Base-by-base conservation (phyloP, 1,140 invertebrate species). In the Panonychus citri region DNA sequence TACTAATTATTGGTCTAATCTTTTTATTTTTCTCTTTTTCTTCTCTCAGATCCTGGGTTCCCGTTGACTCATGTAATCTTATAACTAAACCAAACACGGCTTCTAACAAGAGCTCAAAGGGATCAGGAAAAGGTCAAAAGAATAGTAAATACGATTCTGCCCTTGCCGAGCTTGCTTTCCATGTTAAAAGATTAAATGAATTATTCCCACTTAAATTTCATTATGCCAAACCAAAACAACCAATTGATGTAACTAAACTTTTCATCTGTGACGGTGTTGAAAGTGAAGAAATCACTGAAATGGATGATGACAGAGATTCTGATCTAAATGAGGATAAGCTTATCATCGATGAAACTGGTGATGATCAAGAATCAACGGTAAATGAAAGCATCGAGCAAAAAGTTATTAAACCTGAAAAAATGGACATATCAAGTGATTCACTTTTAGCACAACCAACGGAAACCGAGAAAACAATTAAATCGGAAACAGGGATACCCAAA, bases 21-120 rank as follows among this genome's bases (percentile, higher is more conserved):
- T 50, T 30, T n/a, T 15, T 30, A 26, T 24, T 55, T 48, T 46
- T 28, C 43, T 26, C 43, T 27, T 55, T 48, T 46, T 34, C 27
- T 56, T 8, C 59, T 60, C 63, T 10, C 59, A 72, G 76, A 60
- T 85, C 87, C 3, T 89, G 85, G 83, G 81, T 94, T 13, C 78
- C 83, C 0, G 73, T 79, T 0, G 80, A 80, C 60, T 82, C 89
- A 67, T 84, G 85, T 60, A 90, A 77, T 66, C 70, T 91, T 21
- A 70, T 76, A 56, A 89, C 82, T 61, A 81, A 1, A 70, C 70
- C 3, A 68, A 34, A 34, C n/a, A n/a, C n/a, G n/a, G n/a, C n/a
- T 34, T 34, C 30, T 12, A 74, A 5, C 63, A 76, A 7, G 74
- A 77, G 53, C 76, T 76, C 53, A 78, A 78, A 57, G 77, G 21